These are phyloP conservation scores for Lagorchestes hirsutus DNA, from an alignment of 2,797 vertebrate genomes.

Conservation along the genomic window DNA sequence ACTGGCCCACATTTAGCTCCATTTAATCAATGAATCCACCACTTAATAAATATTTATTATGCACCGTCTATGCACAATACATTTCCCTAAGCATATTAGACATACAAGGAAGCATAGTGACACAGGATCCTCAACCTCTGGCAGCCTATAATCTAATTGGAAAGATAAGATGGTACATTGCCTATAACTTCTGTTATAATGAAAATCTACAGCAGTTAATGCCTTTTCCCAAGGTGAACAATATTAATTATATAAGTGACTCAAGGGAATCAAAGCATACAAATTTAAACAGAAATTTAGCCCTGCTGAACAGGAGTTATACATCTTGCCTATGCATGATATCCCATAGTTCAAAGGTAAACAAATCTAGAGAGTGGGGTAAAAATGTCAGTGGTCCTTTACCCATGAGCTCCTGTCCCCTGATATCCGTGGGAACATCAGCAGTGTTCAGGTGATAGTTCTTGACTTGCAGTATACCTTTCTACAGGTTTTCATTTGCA, in stretches of 20 bases:
- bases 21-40: background rate
- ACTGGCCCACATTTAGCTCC: background rate
- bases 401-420: slow-evolving; percentile 51
- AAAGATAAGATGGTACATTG: background rate
- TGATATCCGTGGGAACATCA: slow-evolving; percentile 84
- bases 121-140: background rate
- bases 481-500: slow-evolving; percentile 70
- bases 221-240: background rate
- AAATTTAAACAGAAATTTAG: background rate
- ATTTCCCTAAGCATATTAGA: background rate
- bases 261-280: background rate
- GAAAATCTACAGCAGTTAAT: background rate
- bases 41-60: background rate
- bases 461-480: slow-evolving; percentile 58
- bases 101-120: background rate
- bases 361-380: slow-evolving; percentile 8
- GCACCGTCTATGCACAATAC: background rate
- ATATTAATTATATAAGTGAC: background rate
- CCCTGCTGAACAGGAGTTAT: background rate
- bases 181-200: background rate
- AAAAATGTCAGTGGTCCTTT: slow-evolving; percentile 48
- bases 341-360: slow-evolving; percentile 60
- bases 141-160: background rate
- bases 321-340: slow-evolving; percentile 25
- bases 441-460: slow-evolving; percentile 66